Percentiles rank a stretch among this genome's conserved stretches.
These are phyloP conservation scores for Hirtodrosophila alboralis DNA, from an alignment of 2,888 invertebrate genomes.

Conservation along the genomic window DNA sequence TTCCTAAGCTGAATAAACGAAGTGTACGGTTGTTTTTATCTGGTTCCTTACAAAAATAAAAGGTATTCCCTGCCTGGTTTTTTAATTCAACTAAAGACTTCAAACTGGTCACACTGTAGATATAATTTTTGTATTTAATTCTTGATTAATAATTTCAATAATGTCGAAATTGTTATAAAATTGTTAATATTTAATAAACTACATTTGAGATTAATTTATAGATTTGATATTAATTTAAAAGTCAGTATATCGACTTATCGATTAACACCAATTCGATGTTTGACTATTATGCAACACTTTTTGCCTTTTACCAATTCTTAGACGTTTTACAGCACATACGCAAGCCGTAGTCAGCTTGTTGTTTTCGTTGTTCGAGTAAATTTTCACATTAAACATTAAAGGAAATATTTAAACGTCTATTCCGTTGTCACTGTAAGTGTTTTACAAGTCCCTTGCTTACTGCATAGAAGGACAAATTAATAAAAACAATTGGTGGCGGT, in stretches of 20 bases:
- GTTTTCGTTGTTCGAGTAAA: slow-evolving; percentile 34
- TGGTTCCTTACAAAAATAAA: not conserved
- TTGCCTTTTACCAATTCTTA: not conserved
- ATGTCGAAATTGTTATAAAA: no score
- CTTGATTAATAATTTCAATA: no score
- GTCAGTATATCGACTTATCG: no score
- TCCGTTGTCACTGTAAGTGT: slow-evolving; percentile 43
- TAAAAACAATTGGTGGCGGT: not conserved
- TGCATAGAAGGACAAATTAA: not conserved
- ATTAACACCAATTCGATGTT: slow-evolving; percentile 4
- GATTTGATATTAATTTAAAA: no score
- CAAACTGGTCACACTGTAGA: no score
- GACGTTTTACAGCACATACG: slow-evolving; percentile 23
- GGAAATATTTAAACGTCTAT: not conserved
- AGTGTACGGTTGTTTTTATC: no score
- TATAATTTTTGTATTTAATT: no score
- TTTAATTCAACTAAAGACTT: no score
- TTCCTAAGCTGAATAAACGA: no score
- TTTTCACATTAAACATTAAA: slow-evolving; percentile 11
- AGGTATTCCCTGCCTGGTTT: no score
- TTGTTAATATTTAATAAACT: no score
- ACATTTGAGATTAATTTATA: no score
- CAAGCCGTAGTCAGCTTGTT: slow-evolving; percentile 30
- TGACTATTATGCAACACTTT: slow-evolving; percentile 28
- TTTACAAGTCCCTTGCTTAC: not conserved